A percentile compares a stretch with the other conserved stretches of the same genome.
These are phyloP conservation scores for Brachyrhaphis roseni DNA, from an alignment of 2,797 vertebrate species.

Conservation along the genomic window DNA sequence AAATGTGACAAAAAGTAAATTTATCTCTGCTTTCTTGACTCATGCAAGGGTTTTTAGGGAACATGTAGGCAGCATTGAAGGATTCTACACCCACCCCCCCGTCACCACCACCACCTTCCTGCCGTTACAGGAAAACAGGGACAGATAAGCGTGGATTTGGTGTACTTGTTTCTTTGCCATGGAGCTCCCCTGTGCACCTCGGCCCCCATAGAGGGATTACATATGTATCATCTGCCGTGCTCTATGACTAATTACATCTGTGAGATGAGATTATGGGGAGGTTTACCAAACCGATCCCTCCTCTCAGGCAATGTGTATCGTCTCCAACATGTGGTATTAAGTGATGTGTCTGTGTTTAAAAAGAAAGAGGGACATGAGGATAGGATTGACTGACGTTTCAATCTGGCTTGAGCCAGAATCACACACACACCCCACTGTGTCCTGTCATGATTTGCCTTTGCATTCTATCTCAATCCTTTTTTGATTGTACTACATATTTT, in stretches of 20 bases:
- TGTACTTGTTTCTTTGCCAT: slow-evolving; percentile 69
- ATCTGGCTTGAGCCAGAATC: slow-evolving; percentile 42
- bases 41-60: slow-evolving; percentile 67
- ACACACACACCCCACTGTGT: not conserved
- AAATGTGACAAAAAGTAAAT: slow-evolving; percentile 54
- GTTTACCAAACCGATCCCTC: slow-evolving; percentile 79
- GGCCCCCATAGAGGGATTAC: slow-evolving; percentile 79
- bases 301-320: slow-evolving; percentile 79
- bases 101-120: not conserved
- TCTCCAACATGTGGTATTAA: slow-evolving; percentile 76
- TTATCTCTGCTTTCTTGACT: slow-evolving; percentile 65
- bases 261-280: slow-evolving; percentile 83
- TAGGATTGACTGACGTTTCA: slow-evolving; percentile 67
- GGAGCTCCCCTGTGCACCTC: slow-evolving; percentile 70
- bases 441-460: not conserved
- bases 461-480: not conserved
- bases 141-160: slow-evolving; percentile 74
- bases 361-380: slow-evolving; percentile 61
- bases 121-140: slow-evolving; percentile 55
- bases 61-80: slow-evolving; percentile 62
- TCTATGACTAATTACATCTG: slow-evolving; percentile 86
- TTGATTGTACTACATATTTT: not conserved
- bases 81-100: slow-evolving; percentile 24
- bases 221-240: slow-evolving; percentile 81
- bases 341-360: slow-evolving; percentile 58